Conservation (phyloP, 2,113 vertebrate genomes). For the Chloropsis cyanopogon region DNA sequence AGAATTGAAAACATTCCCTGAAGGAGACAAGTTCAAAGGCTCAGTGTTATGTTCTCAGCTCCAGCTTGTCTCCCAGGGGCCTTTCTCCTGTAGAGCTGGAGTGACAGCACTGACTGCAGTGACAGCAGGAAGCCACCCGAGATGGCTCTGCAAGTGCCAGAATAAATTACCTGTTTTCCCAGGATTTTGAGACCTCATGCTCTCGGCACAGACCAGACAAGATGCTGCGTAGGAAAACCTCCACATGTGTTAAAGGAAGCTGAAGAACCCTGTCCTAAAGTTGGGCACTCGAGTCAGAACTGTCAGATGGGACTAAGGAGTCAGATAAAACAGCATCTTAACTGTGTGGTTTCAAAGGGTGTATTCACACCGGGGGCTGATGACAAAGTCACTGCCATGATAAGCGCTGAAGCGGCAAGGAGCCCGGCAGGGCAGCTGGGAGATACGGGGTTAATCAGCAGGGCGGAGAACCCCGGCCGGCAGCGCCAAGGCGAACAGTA, state of each 20-base stretch:
- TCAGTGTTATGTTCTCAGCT: not conserved
- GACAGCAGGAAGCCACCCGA: not conserved
- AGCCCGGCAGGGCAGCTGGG: not conserved
- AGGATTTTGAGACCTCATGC: fast-evolving
- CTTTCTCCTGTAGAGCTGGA: not conserved
- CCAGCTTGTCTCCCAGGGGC: not conserved
- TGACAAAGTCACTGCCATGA: not conserved
- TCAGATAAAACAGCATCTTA: not conserved
- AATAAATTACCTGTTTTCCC: not conserved
- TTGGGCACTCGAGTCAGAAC: not conserved
- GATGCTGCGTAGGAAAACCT: not conserved
- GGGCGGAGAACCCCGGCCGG: not conserved
- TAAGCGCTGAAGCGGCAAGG: not conserved
- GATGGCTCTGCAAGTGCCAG: not conserved
- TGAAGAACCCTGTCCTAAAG: not conserved
- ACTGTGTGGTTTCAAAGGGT: not conserved
- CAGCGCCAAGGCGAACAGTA: not conserved
- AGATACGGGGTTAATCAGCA: not conserved
- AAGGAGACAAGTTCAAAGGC: not conserved
- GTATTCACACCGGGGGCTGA: not conserved
- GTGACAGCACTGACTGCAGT: not conserved
- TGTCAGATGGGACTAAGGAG: not conserved
- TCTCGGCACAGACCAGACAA: not conserved
- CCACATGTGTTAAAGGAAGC: not conserved
- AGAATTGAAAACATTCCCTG: not conserved